Conservation (phyloP, 2,888 invertebrate genomes). For the Anoncus sp. region DNA sequence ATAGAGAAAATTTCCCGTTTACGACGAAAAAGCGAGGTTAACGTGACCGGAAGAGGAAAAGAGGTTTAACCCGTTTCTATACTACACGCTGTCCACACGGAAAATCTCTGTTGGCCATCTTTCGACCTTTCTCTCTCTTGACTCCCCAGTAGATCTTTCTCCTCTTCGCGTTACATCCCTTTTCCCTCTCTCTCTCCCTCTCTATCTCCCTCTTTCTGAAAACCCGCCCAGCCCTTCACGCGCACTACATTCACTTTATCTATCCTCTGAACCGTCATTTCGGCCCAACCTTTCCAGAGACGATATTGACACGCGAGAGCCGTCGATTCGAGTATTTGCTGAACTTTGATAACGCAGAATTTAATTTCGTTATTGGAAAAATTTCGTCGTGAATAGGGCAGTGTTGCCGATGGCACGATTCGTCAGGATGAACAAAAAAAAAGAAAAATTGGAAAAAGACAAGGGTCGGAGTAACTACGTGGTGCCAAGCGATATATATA, state of each 20-base stretch:
- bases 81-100: slow-evolving; percentile 1
- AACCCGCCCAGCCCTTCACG: slow-evolving; percentile 24
- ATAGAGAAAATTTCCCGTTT: slow-evolving; percentile 10
- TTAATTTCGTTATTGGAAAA: slow-evolving; percentile 56
- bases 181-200: slow-evolving; percentile 15
- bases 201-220: slow-evolving; percentile 5
- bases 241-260: slow-evolving; percentile 54
- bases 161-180: not conserved
- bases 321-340: slow-evolving; percentile 44
- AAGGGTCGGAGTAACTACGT: not conserved
- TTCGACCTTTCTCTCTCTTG: slow-evolving; percentile 10
- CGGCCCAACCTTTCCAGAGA: not conserved
- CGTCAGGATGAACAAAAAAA: not conserved
- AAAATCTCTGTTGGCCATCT: not conserved
- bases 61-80: slow-evolving; percentile 24
- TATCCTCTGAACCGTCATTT: slow-evolving; percentile 13
- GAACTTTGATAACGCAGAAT: slow-evolving; percentile 60
- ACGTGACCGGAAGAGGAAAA: slow-evolving; percentile 13
- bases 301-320: slow-evolving; percentile 44
- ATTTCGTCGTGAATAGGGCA: slow-evolving; percentile 4
- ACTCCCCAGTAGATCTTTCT: slow-evolving; percentile 10
- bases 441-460: slow-evolving; percentile 11
- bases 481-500: not conserved
- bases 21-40: slow-evolving; percentile 26
- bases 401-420: slow-evolving; percentile 1